Base-by-base conservation (phyloP, 2,113 vertebrate species). In the Fregetta grallaria region DNA sequence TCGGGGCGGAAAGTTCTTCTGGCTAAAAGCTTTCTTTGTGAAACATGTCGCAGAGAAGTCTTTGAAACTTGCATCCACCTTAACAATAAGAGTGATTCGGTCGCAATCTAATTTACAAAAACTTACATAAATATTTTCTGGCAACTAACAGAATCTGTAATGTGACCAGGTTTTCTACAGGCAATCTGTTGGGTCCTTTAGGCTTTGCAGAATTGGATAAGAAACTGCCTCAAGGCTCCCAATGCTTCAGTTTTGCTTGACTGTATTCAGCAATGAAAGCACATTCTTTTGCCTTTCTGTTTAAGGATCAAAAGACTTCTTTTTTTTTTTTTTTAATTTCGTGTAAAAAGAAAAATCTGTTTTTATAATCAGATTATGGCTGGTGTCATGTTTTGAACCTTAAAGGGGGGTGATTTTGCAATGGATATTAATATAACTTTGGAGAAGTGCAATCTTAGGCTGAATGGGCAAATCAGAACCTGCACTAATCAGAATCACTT, bases 1-100 rank as follows among this genome's bases (percentile, higher is more conserved):
- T 96, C 78, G 9, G 87, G 96, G 94, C 94, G 71, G 94, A 87
- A 97, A 96, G 52, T 73, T 73, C 27, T 38, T 72, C 32, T 16
- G 47, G 20, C 47, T 38, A 21, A 23, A 15, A 8, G 53, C 68
- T 63, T 42, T 15, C 40, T 59, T 40, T 42, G 45, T 63, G 61
- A 27, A 61, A 59, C 5, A 7, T 7, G 19, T 4, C 23, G 47
- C 38, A 6, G 44, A 65, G 40, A 6, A 17, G 23, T 13, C 45
- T 30, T n/a, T 17, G 32, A 8, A 30, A 18, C 49, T 62, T 38
- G 47, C 6, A 1, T 10, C 16, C 71, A 1, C 56, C 59, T 63
- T 15, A 44, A 16, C 26, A 20, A 16, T 3, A 19, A 11, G 21
- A 7, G 22, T 2, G 6, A 45, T 63, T 14, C 66, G 55, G 23